phyloP scores from a whole-genome alignment of 2,797 vertebrate genomes.

The Adelosebastes latens region DNA sequence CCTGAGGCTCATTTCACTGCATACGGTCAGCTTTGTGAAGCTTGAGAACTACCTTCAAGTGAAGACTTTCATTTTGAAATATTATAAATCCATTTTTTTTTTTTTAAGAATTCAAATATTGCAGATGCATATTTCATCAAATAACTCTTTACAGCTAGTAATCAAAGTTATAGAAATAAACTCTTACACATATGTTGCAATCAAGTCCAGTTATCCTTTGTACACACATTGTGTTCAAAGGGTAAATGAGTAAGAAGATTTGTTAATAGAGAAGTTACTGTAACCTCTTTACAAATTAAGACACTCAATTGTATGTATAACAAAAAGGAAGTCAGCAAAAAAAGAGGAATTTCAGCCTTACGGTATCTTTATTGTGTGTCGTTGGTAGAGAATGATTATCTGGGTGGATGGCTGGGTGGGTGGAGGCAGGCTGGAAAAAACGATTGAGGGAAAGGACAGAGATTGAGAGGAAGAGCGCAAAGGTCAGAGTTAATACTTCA shows the following conservation, averaged over 20 bases:
- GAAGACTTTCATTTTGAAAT: background rate
- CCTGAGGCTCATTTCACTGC: background rate
- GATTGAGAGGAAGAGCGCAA: slow-evolving; percentile 42
- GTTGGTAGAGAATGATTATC: slow-evolving; percentile 19
- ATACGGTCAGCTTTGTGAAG: background rate
- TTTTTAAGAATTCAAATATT: background rate
- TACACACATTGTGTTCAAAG: background rate
- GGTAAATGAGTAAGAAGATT: background rate
- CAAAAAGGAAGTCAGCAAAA: background rate
- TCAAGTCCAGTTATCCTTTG: background rate
- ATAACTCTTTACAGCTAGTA: background rate
- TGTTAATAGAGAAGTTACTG: background rate
- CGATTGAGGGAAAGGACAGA: slow-evolving; percentile 16
- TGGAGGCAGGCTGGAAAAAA: slow-evolving; percentile 10
- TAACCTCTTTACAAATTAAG: background rate
- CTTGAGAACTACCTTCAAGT: background rate
- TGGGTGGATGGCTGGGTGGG: background rate
- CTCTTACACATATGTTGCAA: background rate
- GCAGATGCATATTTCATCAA: background rate
- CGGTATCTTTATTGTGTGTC: slow-evolving; percentile 18
- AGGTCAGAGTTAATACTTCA: slow-evolving; percentile 64
- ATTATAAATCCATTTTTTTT: background rate
- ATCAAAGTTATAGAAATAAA: background rate
- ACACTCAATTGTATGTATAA: background rate
- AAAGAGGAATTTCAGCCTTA: background rate